Evolutionary conservation across 2,113 vertebrate species (phyloP).

Genomic region (rat (Rattus norvegicus)): GRCr8 NC_086039.1:54433501-54434000

Average conservation of each 20-base stretch:
- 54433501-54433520: slow-evolving; percentile 80
- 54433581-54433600: slow-evolving; percentile 80
- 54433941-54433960: slow-evolving; percentile 46
- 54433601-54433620: slow-evolving; percentile 61
- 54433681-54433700: slow-evolving; percentile 66
- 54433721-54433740: slow-evolving; percentile 57
- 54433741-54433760: slow-evolving; percentile 60
- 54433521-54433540: slow-evolving; percentile 83
- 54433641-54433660: slow-evolving; percentile 58
- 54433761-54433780: slow-evolving; percentile 44
- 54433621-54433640: slow-evolving; percentile 63
- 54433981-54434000: not conserved
- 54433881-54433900: slow-evolving; percentile 18
- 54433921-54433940: not conserved
- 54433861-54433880: slow-evolving; percentile 32
- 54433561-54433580: slow-evolving; percentile 83
- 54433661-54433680: slow-evolving; percentile 57
- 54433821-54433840: slow-evolving; percentile 47
- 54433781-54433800: slow-evolving; percentile 62
- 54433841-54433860: slow-evolving; percentile 45
- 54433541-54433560: slow-evolving; percentile 81
- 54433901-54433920: not conserved
- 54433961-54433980: slow-evolving; percentile 27
- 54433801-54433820: slow-evolving; percentile 56
- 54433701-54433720: slow-evolving; percentile 69